Evolutionary conservation across 2,113 vertebrate species (phyloP).

Genomic region (Athene noctua): DNA sequence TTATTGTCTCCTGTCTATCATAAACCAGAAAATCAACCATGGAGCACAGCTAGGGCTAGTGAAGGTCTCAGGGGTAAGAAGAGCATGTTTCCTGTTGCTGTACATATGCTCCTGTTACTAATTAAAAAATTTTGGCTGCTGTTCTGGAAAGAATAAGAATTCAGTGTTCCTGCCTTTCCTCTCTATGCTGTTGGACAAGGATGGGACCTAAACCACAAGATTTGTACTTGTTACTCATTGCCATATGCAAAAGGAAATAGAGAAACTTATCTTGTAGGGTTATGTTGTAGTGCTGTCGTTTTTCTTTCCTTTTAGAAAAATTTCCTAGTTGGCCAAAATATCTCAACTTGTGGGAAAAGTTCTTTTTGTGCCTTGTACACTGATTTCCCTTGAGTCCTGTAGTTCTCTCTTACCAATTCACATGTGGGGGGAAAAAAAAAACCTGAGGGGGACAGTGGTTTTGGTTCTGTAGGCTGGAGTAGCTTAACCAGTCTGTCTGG

Average conservation of each 20-base stretch:
- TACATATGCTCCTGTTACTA: not conserved
- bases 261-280: not conserved
- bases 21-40: not conserved
- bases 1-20: not conserved
- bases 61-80: not conserved
- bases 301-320: not conserved
- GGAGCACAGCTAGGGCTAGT: not conserved
- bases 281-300: not conserved
- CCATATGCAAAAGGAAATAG: not conserved
- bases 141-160: constrained; percentile 26
- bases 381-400: not conserved
- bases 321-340: not conserved
- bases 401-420: not conserved
- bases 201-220: not conserved
- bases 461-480: not conserved
- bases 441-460: not conserved
- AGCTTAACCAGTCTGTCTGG: not conserved
- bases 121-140: not conserved
- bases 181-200: not conserved
- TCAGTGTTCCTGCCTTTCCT: not conserved
- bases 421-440: too few relatives aligned
- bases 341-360: not conserved
- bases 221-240: not conserved
- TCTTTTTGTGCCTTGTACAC: not conserved
- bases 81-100: not conserved